Base-by-base conservation (phyloP, 1,140 invertebrate species). In the Zaprionus lachaisei region DNA sequence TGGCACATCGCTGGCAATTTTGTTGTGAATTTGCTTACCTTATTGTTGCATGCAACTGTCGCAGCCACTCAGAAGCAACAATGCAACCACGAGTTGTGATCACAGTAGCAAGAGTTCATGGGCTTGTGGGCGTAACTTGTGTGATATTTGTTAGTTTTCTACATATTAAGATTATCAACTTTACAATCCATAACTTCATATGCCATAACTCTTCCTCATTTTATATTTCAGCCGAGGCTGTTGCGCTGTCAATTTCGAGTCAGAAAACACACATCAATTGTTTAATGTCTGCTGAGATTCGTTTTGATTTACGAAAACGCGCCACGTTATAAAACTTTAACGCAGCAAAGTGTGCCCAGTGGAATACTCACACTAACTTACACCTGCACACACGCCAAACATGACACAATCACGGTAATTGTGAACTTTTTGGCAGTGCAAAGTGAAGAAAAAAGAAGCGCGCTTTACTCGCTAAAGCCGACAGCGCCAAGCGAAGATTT, bases 401-500 rank as follows among this genome's bases (percentile, higher is more conserved):
- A 64, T 54, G 58, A 75, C 60, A 79, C 76, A 79, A 79, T 79
- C 76, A 79, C 65, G 76, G 76, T 79, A 79, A 79, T 79, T 79
- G 76, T 65, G 61, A 73, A 75, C 76, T 74, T 79, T 79, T 79
- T 79, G 76, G 76, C 76, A 79, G 62, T 68, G 60, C 26, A n/a
- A 67, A 54, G 22, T 60, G 75, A 28, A 68, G 66, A 68, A 65
- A 72, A 72, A 44, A 68, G 55, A 66, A 66, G 31, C 60, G 26
- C 55, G 68, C 44, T 54, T 55, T 47, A 73, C 54, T 20, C 60
- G 47, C 61, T 60, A 78, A 77, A 77, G 75, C 68, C 71, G 71
- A 77, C 75, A 75, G 76, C 37, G 76, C 61, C 72, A 79, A 79
- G 76, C 56, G 66, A 79, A 79, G 76, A 79, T 75, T 79, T 79